phyloP scores from a whole-genome alignment of 2,888 invertebrate species.

The Xanthostigma xanthostigma region DNA sequence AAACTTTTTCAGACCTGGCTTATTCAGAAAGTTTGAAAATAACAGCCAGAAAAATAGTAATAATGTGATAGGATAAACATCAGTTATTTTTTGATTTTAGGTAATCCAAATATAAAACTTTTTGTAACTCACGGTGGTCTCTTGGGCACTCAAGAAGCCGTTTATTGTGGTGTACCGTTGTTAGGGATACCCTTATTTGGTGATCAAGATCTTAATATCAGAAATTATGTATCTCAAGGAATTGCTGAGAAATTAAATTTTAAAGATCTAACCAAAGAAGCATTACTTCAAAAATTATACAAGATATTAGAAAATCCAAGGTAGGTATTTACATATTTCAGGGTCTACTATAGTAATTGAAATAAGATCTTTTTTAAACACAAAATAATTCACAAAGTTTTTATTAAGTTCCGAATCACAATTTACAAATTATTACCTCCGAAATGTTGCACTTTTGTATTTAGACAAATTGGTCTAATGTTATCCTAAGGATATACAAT shows the following conservation, averaged over 20 bases:
- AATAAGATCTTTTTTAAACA: too few relatives aligned
- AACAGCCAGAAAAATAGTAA: too few relatives aligned
- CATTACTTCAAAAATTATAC: neutral
- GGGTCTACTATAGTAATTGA: too few relatives aligned
- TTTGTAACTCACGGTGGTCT: conserved; percentile 21
- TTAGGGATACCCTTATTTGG: conserved; percentile 19
- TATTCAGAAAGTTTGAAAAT: too few relatives aligned
- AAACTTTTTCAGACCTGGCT: too few relatives aligned
- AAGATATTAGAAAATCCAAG: neutral
- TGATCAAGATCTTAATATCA: conserved; percentile 18
- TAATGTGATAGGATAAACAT: too few relatives aligned
- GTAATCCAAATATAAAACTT: conserved; percentile 16
- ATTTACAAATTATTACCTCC: too few relatives aligned
- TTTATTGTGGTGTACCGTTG: conserved; percentile 18
- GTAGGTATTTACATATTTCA: neutral
- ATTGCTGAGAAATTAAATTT: conserved; percentile 10
- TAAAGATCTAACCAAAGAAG: neutral
- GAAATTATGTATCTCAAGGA: conserved; percentile 12
- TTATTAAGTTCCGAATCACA: too few relatives aligned
- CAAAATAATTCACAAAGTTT: too few relatives aligned
- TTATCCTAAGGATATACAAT: too few relatives aligned
- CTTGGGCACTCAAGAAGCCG: conserved; percentile 17
- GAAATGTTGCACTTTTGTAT: too few relatives aligned
- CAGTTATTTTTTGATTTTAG: conserved; percentile 8
- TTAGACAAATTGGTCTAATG: too few relatives aligned